A percentile compares a stretch with the other conserved stretches of the same genome.
Conservation (phyloP, 64 coral and sea anemone genomes). For the Porites lutea region DNA sequence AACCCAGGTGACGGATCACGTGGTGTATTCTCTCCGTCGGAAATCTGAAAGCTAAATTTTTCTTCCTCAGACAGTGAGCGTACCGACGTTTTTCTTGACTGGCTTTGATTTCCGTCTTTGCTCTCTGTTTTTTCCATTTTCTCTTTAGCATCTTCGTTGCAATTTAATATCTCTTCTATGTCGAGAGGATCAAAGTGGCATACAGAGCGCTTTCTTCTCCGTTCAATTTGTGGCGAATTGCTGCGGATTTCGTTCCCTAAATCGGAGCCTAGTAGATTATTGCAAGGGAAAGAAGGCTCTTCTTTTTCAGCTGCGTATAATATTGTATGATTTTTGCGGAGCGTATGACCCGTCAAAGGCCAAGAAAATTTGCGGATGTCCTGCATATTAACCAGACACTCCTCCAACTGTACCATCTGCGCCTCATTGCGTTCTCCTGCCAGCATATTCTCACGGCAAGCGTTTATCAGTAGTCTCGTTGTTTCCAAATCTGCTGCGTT, state of each 20-base stretch:
- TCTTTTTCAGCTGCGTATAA: constrained; percentile 32
- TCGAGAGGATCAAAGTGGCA: constrained; percentile 82
- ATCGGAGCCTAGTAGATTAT: constrained; percentile 20
- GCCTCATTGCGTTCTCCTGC: not conserved
- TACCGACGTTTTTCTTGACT: constrained; percentile 6
- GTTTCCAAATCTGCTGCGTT: constrained; percentile 73
- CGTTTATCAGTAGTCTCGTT: constrained; percentile 73
- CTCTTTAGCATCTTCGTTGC: not conserved
- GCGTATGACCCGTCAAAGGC: constrained; percentile 81
- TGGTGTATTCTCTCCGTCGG: constrained; percentile 63
- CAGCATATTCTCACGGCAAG: constrained; percentile 50
- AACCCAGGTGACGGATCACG: not conserved
- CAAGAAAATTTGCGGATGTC: constrained; percentile 79
- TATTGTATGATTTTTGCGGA: constrained; percentile 6
- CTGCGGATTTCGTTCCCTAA: not conserved
- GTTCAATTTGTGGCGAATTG: constrained; percentile 10
- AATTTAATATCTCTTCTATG: constrained; percentile 53
- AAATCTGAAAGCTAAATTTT: constrained; percentile 88
- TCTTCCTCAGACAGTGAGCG: constrained; percentile 81
- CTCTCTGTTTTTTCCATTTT: not conserved
- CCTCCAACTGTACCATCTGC: constrained; percentile 59
- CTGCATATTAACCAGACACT: constrained; percentile 58
- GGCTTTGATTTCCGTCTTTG: not conserved
- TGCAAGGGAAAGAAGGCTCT: not conserved
- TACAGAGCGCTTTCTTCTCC: constrained; percentile 78